Evolutionary conservation across 2,888 invertebrate species (phyloP), one percentile per base, ranked within the genome.

Genomic region (Oconnorella tubifera): DNA sequence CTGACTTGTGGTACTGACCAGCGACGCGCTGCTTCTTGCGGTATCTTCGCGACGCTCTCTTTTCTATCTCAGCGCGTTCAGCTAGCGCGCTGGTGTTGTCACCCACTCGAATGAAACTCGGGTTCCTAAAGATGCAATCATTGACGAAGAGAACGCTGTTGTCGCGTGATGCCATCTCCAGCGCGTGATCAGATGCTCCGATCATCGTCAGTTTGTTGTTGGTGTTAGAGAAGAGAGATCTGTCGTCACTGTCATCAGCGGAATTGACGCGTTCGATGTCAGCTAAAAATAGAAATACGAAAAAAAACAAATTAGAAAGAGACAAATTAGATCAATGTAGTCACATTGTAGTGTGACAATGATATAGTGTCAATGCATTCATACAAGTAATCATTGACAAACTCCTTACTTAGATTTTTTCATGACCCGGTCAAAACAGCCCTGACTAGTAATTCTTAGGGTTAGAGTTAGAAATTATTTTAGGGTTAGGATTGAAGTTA

Each of bases 21-120:
- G 14, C 53, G 4, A 6, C 25, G 53, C 53, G 53, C 25, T 51
- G 23, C 53, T 51, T 51, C 53, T 51, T 51, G 10, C 10, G 53
- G 4, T 27, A 27, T 25, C 53, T 51, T 10, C 53, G 40, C 40
- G 19, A 19, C 19, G 40, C 40, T 10, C 40, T 10, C 10, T 19
- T 10, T 19, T 40, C 40, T 10, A 10, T 40, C 10, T 19, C 40
- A 10, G 40, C 40, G 40, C 40, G 40, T 19, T 40, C 40, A 19
- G 40, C 40, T 10, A 14, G 19, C 40, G 19, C 40, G 19, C 10
- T 14, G 10, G 40, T 40, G 40, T 19, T 19, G 40, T 40, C 40
- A 40, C 10, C 10, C 10, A 10, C 19, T 10, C 40, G 40, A 19
- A 40, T 40, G 40, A 14, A 40, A 19, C 40, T 40, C 10, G 10